Base-by-base conservation (phyloP, 2,797 vertebrate genomes). In the Manis pentadactyla region DNA sequence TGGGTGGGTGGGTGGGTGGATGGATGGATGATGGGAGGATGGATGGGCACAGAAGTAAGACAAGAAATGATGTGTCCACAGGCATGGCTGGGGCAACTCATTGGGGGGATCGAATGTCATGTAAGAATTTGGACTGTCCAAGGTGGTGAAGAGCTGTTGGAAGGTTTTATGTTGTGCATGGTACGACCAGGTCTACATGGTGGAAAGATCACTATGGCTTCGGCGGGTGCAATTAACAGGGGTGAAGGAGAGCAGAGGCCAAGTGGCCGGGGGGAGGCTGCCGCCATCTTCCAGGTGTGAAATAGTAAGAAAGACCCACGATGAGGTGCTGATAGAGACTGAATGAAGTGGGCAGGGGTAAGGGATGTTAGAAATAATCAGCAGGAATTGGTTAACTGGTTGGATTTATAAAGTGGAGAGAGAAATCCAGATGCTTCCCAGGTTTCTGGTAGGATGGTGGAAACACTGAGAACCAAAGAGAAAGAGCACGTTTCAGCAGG, bases 181-280 rank as follows among this genome's bases (percentile, higher is more conserved):
- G 10, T 10, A 0, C 5, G n/a, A 31, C 68, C 57, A 25, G 55
- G 19, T 53, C n/a, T 37, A n/a, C 3, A 0, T 17, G 6, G 42
- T 5, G 69, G 74, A 64, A 34, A 59, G 59, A 21, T 34, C 18
- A 4, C 25, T 37, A 82, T 53, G 73, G 69, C 66, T 34, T 64
- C 29, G 2, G 8, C 5, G 34, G 37, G 34, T 7, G 64, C 18
- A 2, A 17, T 29, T 10, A 2, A 0, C 4, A 31, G 7, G 21
- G 23, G 10, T 3, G 1, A 25, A 31, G 25, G 42, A 42, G 23
- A 2, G 5, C 11, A 25, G 73, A 78, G 23, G n/a, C 31, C 7
- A 31, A 13, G 29, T 2, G 46, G 34, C 53, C 51, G 23, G 4
- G 10, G 21, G 29, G 49, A 3, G 8, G 3, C 31, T 49, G 27